Evolutionary conservation across 2,797 vertebrate genomes (phyloP).

Genomic region (Danio albolineatus): DNA sequence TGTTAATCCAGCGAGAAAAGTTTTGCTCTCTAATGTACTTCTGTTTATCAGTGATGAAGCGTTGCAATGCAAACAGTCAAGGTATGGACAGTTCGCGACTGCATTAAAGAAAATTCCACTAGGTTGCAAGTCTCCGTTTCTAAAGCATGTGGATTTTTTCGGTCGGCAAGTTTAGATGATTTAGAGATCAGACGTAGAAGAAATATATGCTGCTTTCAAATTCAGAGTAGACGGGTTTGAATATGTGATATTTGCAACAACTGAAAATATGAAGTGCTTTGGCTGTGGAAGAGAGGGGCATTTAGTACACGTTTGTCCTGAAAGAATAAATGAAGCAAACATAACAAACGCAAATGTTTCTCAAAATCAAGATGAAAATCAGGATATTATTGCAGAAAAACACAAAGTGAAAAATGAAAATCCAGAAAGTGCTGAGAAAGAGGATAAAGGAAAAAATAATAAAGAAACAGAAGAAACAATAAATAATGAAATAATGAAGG

Average conservation of each 20-base stretch:
- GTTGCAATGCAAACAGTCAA: not conserved
- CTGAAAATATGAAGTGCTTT: conserved; percentile 15
- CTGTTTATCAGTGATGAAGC: not conserved
- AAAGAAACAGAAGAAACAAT: too few relatives aligned
- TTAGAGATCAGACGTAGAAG: conserved; percentile 4
- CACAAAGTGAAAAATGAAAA: too few relatives aligned
- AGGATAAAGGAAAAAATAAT: too few relatives aligned
- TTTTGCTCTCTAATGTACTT: not conserved
- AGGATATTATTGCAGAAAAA: too few relatives aligned
- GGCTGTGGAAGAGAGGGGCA: conserved; percentile 2
- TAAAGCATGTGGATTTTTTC: not conserved
- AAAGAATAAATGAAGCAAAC: not conserved
- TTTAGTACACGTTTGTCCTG: not conserved
- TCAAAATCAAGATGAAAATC: too few relatives aligned
- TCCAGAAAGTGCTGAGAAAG: too few relatives aligned
- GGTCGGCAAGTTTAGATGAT: not conserved
- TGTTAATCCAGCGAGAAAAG: not conserved
- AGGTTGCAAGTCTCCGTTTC: not conserved
- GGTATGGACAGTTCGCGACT: not conserved
- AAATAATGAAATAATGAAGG: too few relatives aligned
- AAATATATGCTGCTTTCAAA: not conserved
- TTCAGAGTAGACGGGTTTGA: not conserved
- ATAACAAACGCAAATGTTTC: not conserved
- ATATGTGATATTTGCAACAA: not conserved
- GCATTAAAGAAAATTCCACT: not conserved